Evolutionary conservation across 1,140 invertebrate species (phyloP).

Genomic region (Drosophila pandora): DNA sequence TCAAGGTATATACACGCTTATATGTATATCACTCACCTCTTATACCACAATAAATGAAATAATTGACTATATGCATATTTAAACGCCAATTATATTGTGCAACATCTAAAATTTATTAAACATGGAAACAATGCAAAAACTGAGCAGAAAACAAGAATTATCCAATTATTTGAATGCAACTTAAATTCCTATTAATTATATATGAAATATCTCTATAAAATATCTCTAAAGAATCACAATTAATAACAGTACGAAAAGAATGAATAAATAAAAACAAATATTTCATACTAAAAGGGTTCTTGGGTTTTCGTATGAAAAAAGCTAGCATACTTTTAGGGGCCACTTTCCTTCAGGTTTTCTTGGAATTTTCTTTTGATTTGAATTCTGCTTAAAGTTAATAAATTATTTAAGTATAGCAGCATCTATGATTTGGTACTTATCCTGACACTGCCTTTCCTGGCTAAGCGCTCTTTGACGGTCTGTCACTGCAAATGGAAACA

Average conservation of each 20-base stretch:
- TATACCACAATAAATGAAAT: constrained; percentile 63
- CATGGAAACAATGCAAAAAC: constrained; percentile 37
- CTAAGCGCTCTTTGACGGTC: constrained; percentile 29
- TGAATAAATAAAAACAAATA: constrained; percentile 71
- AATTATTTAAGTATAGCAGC: no score
- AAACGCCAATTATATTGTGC: constrained; percentile 64
- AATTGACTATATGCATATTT: constrained; percentile 71
- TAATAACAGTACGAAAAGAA: constrained; percentile 69
- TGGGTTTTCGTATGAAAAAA: background rate
- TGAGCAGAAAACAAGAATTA: constrained; percentile 42
- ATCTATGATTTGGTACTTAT: background rate
- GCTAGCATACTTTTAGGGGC: constrained; percentile 55
- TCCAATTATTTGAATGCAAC: constrained; percentile 78
- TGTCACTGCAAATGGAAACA: constrained; percentile 76
- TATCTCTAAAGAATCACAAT: constrained; percentile 75
- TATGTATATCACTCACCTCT: constrained; percentile 59
- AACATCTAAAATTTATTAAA: constrained; percentile 36
- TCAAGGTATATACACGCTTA: constrained; percentile 47
- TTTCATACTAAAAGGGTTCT: constrained; percentile 64
- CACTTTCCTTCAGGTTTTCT: background rate
- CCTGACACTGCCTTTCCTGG: background rate
- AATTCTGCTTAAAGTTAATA: no score
- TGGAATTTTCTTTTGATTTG: background rate
- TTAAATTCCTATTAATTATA: constrained; percentile 83
- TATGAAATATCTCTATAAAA: constrained; percentile 75